A percentile compares a stretch with the other conserved stretches of the same genome.
Conservation (phyloP, 2,113 vertebrate genomes). For the Oreocharis arfaki region DNA sequence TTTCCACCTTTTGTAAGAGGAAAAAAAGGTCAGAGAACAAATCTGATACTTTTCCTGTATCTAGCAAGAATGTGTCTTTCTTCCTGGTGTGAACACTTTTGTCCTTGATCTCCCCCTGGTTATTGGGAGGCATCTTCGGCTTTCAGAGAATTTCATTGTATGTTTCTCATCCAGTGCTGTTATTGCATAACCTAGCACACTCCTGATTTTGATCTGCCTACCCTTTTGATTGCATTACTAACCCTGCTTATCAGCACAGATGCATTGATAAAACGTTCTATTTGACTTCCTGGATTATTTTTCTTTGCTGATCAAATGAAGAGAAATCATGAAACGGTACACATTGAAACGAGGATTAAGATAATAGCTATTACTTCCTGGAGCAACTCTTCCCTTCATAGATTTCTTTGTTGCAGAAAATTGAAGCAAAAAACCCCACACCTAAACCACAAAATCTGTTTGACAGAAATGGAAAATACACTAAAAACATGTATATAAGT, state of each 20-base stretch:
- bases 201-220: not conserved
- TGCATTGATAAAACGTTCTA: not conserved
- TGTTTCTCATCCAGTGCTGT: not conserved
- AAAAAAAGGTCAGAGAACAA: not conserved
- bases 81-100: not conserved
- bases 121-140: not conserved
- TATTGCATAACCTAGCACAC: not conserved
- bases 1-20: not conserved
- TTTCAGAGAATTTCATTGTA: not conserved
- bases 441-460: not conserved
- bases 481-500: rapidly evolving
- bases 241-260: not conserved
- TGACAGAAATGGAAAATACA: not conserved
- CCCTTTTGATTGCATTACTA: not conserved
- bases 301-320: not conserved
- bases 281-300: not conserved
- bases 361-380: not conserved
- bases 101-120: not conserved
- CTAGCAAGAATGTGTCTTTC: not conserved
- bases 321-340: not conserved
- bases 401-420: not conserved
- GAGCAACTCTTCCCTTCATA: not conserved
- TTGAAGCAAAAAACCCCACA: not conserved
- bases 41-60: not conserved
- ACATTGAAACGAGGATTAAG: not conserved